Percentiles rank a stretch among this genome's conserved stretches.
Evolutionary conservation across 2,113 vertebrate species (phyloP).

Genomic region (Cinclus mexicanus): DNA sequence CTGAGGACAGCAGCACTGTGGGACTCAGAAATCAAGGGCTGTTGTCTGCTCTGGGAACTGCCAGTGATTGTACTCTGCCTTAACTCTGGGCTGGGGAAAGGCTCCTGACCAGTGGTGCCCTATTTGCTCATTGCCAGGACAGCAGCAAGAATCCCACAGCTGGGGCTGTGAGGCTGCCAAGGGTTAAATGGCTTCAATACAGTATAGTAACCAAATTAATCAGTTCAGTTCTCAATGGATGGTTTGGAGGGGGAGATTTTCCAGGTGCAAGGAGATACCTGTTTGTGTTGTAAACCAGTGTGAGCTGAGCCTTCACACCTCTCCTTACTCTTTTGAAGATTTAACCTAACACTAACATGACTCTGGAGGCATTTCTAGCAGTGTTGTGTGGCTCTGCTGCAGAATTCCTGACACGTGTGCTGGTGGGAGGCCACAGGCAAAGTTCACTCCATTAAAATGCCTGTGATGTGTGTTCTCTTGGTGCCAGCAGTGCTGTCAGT

Average conservation of each 20-base stretch:
- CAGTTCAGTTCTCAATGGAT: fast-evolving
- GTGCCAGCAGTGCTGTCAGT: background rate
- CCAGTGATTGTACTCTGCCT: background rate
- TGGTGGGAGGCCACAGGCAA: background rate
- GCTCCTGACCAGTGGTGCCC: background rate
- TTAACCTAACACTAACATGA: background rate
- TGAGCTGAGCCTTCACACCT: background rate
- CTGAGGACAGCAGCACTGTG: background rate
- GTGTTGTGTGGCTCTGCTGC: background rate
- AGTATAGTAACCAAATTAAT: background rate
- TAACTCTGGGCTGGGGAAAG: background rate
- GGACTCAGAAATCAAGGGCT: background rate
- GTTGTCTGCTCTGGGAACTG: background rate
- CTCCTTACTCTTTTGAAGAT: fast-evolving
- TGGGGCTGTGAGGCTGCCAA: background rate
- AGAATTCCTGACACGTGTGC: background rate
- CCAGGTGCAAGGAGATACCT: background rate
- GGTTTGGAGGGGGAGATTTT: background rate
- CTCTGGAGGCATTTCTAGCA: background rate
- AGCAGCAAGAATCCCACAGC: background rate
- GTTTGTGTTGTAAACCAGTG: background rate
- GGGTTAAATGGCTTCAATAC: background rate
- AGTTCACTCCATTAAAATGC: background rate
- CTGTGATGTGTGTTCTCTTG: background rate
- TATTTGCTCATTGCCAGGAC: background rate